These are phyloP conservation scores for Neofelis nebulosa DNA, from an alignment of 2,113 vertebrate genomes.

Conservation along the genomic window DNA sequence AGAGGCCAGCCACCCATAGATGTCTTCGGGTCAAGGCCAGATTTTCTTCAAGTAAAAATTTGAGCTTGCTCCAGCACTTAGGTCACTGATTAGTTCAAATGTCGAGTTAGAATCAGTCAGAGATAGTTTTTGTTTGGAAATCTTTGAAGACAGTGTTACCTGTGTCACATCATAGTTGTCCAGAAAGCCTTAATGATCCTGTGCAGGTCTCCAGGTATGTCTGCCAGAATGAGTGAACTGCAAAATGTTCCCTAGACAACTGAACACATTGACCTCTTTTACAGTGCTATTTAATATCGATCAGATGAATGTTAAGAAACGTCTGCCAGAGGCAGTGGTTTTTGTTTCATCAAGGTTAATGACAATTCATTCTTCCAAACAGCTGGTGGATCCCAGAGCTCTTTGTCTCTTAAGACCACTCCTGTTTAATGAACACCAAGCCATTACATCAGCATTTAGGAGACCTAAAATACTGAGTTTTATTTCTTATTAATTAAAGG, in stretches of 20 bases:
- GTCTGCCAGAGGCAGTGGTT: not conserved
- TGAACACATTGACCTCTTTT: constrained; percentile 15
- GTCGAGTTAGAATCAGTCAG: constrained; percentile 1
- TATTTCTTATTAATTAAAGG: constrained; percentile 44
- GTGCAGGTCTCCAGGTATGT: not conserved
- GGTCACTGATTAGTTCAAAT: constrained; percentile 25
- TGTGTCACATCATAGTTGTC: not conserved
- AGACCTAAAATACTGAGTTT: not conserved
- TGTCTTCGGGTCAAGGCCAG: not conserved
- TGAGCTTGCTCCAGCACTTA: not conserved
- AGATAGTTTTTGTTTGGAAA: constrained; percentile 44
- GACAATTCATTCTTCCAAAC: constrained; percentile 24
- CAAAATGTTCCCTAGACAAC: not conserved
- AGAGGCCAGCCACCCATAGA: not conserved
- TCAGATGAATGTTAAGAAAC: not conserved
- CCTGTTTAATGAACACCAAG: not conserved
- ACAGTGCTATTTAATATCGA: not conserved
- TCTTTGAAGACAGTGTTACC: not conserved
- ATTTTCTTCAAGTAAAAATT: not conserved
- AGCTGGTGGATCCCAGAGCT: not conserved
- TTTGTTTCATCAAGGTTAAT: constrained; percentile 43
- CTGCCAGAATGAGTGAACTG: not conserved
- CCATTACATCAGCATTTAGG: not conserved
- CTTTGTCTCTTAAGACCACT: not conserved
- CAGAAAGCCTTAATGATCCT: not conserved